These are phyloP conservation scores for Sarcophaga variegata DNA, from an alignment of 2,888 invertebrate species.

Conservation along the genomic window DNA sequence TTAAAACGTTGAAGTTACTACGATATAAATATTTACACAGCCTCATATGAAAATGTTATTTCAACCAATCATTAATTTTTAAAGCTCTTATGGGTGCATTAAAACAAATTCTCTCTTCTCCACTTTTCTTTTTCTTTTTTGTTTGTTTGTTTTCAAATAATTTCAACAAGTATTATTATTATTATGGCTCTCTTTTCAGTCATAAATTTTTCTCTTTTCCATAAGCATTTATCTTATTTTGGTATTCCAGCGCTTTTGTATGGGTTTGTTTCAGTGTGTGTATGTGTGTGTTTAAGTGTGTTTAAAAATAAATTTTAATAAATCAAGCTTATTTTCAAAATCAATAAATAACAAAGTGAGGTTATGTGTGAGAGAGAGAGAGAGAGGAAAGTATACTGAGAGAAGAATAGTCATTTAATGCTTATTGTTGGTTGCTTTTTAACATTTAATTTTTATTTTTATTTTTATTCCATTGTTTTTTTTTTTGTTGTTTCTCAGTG, in stretches of 20 bases:
- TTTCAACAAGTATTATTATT: slow-evolving; percentile 26
- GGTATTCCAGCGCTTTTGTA: background rate
- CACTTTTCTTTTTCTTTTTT: no score
- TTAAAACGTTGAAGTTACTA: no score
- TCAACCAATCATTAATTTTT: no score
- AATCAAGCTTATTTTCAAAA: slow-evolving; percentile 63
- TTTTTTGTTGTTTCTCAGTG: background rate
- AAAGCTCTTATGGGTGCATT: no score
- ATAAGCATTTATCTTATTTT: slow-evolving; percentile 57
- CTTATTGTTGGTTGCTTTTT: slow-evolving; percentile 47
- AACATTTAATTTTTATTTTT: slow-evolving; percentile 52
- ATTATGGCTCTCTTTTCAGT: background rate
- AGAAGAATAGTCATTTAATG: slow-evolving; percentile 47
- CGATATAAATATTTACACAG: no score
- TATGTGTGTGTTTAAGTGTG: background rate
- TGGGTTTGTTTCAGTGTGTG: background rate
- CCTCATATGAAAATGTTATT: no score
- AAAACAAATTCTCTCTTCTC: no score
- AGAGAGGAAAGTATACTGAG: no score
- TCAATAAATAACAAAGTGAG: slow-evolving; percentile 49
- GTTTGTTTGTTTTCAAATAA: background rate
- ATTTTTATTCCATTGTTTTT: no score
- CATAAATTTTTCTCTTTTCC: slow-evolving; percentile 22
- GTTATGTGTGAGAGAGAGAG: no score
- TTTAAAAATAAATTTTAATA: slow-evolving; percentile 30